Conservation (phyloP, 2,888 invertebrate genomes). For the Bellardia pandia region DNA sequence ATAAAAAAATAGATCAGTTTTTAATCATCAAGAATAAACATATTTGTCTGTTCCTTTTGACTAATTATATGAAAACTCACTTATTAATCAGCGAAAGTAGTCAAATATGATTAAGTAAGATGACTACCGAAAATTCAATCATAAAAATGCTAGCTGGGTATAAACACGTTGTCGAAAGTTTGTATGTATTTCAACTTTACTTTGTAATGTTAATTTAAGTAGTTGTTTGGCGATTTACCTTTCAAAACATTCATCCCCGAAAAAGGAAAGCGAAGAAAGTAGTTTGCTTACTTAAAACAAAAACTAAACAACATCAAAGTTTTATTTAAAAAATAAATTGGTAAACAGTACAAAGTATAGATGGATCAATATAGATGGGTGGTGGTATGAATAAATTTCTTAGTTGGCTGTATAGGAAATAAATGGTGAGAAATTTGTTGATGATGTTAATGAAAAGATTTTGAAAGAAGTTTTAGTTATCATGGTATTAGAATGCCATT, state of each 20-base stretch:
- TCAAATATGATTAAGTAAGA: no score
- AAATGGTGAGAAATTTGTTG: not conserved
- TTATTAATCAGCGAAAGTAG: no score
- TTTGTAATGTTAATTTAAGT: slow-evolving; percentile 50
- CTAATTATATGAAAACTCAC: no score
- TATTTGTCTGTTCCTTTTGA: no score
- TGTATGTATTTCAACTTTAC: slow-evolving; percentile 19
- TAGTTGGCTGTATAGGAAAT: not conserved
- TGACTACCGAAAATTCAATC: no score
- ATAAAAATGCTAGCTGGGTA: no score
- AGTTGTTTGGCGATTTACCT: slow-evolving; percentile 47
- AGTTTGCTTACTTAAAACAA: not conserved
- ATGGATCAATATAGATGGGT: not conserved
- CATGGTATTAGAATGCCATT: no score
- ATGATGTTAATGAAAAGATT: not conserved
- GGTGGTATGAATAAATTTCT: not conserved
- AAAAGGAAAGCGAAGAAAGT: not conserved
- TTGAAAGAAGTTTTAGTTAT: not conserved
- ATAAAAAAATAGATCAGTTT: no score
- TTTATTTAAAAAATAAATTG: not conserved
- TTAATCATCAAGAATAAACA: no score
- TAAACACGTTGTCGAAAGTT: slow-evolving; percentile 40
- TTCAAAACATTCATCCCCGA: not conserved
- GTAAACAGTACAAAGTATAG: not conserved
- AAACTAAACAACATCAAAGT: not conserved